Conservation (phyloP, 1,140 invertebrate species). For the Drosophila varians region DNA sequence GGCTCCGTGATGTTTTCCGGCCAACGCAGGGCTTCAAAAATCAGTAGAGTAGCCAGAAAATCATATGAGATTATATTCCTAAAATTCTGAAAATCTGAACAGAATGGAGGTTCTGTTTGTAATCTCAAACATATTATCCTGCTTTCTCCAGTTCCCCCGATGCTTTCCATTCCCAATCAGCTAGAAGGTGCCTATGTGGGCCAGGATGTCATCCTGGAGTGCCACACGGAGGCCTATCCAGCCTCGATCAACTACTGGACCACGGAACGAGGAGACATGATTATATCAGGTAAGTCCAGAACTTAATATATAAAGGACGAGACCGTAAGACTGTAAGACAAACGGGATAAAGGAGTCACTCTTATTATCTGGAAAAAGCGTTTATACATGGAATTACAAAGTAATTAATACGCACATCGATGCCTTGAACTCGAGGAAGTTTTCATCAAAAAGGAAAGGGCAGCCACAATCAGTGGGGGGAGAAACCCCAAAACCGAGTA, state of each 20-base stretch:
- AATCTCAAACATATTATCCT: not conserved
- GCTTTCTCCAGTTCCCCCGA: slow-evolving; percentile 90
- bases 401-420: slow-evolving; percentile 54
- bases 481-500: slow-evolving; percentile 18
- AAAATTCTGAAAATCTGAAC: not conserved
- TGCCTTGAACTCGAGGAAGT: slow-evolving; percentile 25
- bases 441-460: slow-evolving; percentile 50
- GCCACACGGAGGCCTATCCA: slow-evolving; percentile 94
- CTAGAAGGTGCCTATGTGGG: slow-evolving; percentile 92
- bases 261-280: slow-evolving; percentile 93
- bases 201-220: slow-evolving; percentile 92
- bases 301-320: slow-evolving; percentile 34
- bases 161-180: slow-evolving; percentile 94
- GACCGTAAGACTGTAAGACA: slow-evolving; percentile 1
- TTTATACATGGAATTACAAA: slow-evolving; percentile 69
- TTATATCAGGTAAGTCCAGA: slow-evolving; percentile 90
- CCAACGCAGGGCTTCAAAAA: not conserved
- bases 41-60: not conserved
- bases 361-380: slow-evolving; percentile 60
- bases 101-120: not conserved
- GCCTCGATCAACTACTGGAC: slow-evolving; percentile 95
- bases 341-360: slow-evolving; percentile 21
- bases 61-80: not conserved
- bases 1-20: not conserved
- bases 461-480: no score